Evolutionary conservation across 37 sponge, comb jelly and placozoan species (phyloP).

Genomic region (Agelas oroides): DNA sequence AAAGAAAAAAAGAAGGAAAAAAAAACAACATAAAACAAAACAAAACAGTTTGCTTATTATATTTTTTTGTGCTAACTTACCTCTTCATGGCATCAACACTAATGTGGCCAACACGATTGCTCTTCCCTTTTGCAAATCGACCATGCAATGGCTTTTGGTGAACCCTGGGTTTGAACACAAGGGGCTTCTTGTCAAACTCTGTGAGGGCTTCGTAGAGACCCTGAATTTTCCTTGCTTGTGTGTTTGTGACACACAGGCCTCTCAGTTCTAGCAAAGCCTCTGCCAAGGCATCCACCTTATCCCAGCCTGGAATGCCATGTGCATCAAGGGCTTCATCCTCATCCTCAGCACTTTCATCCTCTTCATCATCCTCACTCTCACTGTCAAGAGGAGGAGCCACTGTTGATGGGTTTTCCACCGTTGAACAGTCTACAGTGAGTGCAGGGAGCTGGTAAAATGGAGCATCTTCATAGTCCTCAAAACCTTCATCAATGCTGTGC

Average conservation of each 20-base stretch:
- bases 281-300: slow-evolving; percentile 42
- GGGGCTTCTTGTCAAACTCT: slow-evolving; percentile 32
- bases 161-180: background rate
- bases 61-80: no score
- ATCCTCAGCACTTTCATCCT: background rate
- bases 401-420: background rate
- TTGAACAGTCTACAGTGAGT: background rate
- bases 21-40: no score
- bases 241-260: slow-evolving; percentile 14
- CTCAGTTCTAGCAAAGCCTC: background rate
- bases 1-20: no score
- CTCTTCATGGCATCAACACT: no score
- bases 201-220: background rate
- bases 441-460: background rate
- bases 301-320: slow-evolving; percentile 38
- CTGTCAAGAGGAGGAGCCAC: background rate
- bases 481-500: slow-evolving; percentile 20
- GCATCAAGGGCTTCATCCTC: slow-evolving; percentile 11
- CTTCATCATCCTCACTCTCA: slow-evolving; percentile 8
- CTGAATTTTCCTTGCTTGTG: background rate
- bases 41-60: no score
- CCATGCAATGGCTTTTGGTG: background rate
- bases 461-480: slow-evolving; percentile 1
- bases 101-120: no score
- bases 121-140: slow-evolving; percentile 3